A percentile compares a stretch with the other conserved stretches of the same genome.
These are phyloP conservation scores for Ylistrum balloti DNA, from an alignment of 1,140 invertebrate genomes.

Conservation along the genomic window DNA sequence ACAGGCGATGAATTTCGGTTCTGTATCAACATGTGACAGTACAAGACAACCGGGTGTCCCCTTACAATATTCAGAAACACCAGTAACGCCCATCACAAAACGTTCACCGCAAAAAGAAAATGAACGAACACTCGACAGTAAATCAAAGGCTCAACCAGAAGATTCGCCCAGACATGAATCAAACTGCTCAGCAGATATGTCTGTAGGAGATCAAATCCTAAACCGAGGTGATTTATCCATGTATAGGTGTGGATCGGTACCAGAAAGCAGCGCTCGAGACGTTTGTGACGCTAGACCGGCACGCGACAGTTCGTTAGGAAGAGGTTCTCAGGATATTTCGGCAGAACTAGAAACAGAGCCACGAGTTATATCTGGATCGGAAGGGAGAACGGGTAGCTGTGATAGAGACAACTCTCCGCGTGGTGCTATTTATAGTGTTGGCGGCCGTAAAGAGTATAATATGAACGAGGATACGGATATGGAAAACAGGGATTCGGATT, in stretches of 20 bases:
- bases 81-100: too few relatives aligned
- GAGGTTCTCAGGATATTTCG: neutral
- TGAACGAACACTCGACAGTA: neutral
- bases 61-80: neutral
- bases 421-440: neutral
- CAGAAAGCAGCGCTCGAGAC: neutral
- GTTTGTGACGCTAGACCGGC: neutral
- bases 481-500: neutral
- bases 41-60: too few relatives aligned
- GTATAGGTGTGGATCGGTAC: neutral
- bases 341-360: neutral
- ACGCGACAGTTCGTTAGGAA: neutral
- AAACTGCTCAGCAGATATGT: neutral
- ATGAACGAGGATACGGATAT: neutral
- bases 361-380: neutral
- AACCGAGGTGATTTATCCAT: neutral
- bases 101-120: neutral
- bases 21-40: neutral
- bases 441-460: neutral
- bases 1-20: neutral
- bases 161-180: neutral
- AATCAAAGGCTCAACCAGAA: neutral
- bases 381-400: neutral
- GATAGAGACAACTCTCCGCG: neutral
- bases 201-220: neutral